These are phyloP conservation scores for Aegotheles bennettii DNA, from an alignment of 2,113 vertebrate species.

Conservation along the genomic window DNA sequence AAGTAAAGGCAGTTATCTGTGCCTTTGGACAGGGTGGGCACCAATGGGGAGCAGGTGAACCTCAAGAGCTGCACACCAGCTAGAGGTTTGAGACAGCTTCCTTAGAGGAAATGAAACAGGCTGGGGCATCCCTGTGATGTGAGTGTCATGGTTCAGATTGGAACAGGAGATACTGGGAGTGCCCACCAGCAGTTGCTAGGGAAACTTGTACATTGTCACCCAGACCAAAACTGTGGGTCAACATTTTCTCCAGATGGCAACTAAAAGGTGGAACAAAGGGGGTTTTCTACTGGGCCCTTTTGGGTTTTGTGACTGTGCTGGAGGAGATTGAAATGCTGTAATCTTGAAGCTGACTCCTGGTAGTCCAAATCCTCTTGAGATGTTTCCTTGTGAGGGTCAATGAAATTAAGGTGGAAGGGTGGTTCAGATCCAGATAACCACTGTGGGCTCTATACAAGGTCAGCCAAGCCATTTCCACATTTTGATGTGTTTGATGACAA, in stretches of 20 bases:
- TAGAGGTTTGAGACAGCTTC: background rate
- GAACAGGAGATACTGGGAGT: background rate
- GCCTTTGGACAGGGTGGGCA: background rate
- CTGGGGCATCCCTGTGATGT: background rate
- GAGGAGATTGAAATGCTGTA: background rate
- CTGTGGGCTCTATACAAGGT: background rate
- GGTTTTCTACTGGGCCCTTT: background rate
- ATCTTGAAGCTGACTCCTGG: background rate
- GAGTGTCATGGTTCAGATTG: background rate
- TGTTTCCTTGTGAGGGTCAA: background rate
- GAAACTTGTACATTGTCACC: background rate
- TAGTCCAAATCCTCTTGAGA: background rate
- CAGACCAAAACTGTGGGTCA: background rate
- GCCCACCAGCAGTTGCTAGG: background rate
- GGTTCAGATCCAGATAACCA: background rate
- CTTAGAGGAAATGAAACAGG: background rate
- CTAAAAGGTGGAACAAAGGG: background rate
- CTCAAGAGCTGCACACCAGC: background rate
- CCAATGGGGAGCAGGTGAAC: background rate
- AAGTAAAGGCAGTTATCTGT: background rate
- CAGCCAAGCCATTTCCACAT: background rate
- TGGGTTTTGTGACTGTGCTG: background rate
- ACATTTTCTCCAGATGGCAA: background rate
- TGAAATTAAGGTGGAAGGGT: background rate
- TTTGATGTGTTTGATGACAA: background rate